Conservation (phyloP, 1,140 invertebrate genomes). For the Diabrotica virgifera region DNA sequence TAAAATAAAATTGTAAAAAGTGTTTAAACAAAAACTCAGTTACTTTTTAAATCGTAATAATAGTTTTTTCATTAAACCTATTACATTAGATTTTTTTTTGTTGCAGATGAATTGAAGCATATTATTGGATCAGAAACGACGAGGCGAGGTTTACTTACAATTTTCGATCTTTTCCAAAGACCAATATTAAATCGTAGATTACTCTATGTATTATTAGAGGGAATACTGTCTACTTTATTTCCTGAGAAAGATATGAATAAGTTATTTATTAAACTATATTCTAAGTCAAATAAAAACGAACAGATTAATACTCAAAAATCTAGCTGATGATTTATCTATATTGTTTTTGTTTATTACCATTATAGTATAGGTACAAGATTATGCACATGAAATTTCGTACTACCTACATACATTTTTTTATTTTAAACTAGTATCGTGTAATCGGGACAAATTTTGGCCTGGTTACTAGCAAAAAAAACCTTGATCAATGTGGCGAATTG, state of each 20-base stretch:
- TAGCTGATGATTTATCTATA: slow-evolving; percentile 14
- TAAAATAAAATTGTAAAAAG: too few species aligned
- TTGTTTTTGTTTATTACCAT: background rate
- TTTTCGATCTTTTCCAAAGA: slow-evolving; percentile 87
- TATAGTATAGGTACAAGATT: background rate
- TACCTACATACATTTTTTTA: too few species aligned
- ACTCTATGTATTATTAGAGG: slow-evolving; percentile 83
- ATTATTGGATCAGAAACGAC: slow-evolving; percentile 90
- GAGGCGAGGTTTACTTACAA: slow-evolving; percentile 77
- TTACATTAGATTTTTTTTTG: slow-evolving; percentile 23
- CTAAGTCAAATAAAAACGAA: slow-evolving; percentile 47
- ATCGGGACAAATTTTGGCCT: too few species aligned
- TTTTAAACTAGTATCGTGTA: too few species aligned
- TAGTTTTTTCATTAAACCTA: too few species aligned
- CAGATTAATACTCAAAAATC: slow-evolving; percentile 9
- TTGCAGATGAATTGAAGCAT: slow-evolving; percentile 84
- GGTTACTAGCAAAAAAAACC: too few species aligned
- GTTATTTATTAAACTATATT: slow-evolving; percentile 66
- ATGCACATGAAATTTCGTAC: background rate
- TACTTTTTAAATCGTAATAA: too few species aligned
- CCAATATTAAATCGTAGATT: slow-evolving; percentile 81
- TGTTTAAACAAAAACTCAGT: too few species aligned
- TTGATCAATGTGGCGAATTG: too few species aligned
- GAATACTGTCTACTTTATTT: slow-evolving; percentile 72
- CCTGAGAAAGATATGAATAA: slow-evolving; percentile 67